Percentiles rank a stretch among this genome's conserved stretches.
phyloP scores from a whole-genome alignment of 2,888 invertebrate species.

The Pyrrhia umbra region DNA sequence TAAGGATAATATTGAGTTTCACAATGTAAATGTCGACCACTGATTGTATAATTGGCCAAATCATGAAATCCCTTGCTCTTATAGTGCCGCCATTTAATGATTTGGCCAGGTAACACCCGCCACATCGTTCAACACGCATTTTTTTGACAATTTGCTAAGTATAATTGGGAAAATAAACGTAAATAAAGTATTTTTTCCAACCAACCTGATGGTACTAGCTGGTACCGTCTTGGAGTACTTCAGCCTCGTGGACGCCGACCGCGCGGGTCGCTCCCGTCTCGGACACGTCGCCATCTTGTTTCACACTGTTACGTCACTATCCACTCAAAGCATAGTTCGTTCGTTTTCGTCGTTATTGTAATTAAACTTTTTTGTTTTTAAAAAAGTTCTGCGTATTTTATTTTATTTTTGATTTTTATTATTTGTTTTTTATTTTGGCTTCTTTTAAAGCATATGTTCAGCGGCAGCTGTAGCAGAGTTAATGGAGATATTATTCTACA shows the following conservation, averaged over 20 bases:
- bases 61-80: too few species aligned
- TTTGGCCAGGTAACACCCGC: too few species aligned
- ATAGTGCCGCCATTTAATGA: too few species aligned
- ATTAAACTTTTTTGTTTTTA: constrained; percentile 53
- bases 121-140: too few species aligned
- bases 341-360: constrained; percentile 40
- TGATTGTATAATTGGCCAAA: too few species aligned
- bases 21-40: too few species aligned
- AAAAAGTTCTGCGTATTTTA: constrained; percentile 60
- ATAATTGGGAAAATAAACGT: background rate
- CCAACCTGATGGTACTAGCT: constrained; percentile 83
- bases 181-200: background rate
- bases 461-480: constrained; percentile 34
- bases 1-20: too few species aligned
- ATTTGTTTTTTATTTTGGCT: background rate
- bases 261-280: constrained; percentile 77
- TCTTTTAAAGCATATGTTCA: constrained; percentile 55
- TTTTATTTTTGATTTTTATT: constrained; percentile 17
- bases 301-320: constrained; percentile 57
- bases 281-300: constrained; percentile 82
- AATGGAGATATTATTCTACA: constrained; percentile 12
- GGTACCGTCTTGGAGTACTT: constrained; percentile 87
- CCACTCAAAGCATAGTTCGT: constrained; percentile 51
- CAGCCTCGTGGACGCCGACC: constrained; percentile 80
- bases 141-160: too few species aligned